Evolutionary conservation across 2,888 invertebrate genomes (phyloP), one percentile per base, ranked within the genome.

Genomic region (Bimastos eiseni): DNA sequence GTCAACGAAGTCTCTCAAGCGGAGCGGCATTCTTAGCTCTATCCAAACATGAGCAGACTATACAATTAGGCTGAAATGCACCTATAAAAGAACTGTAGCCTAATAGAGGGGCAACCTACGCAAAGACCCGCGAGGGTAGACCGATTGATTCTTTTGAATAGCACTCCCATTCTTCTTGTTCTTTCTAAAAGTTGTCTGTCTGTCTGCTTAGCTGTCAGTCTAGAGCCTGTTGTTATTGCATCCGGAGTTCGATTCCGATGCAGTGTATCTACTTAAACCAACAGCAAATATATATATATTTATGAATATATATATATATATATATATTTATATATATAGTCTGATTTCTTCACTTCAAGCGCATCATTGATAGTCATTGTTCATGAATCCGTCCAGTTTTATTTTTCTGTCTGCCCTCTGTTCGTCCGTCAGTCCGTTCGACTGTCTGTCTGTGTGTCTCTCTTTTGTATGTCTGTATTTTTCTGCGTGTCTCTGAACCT

Each of bases 391-490:
- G 70, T 70, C 70, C n/a, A n/a, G 5, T 5, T n/a, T n/a, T n/a
- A 4, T 70, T n/a, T 70, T 70, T 70, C 30, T 70, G 70, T 70
- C 70, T n/a, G 70, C 17, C 13, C n/a, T n/a, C 30, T 70, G 6
- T 70, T 13, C 8, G 70, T 70, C 70, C 70, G 30, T 84, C 37
- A 36, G 38, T 84, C 41, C 37, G 84, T 90, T 33, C 84, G 38
- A 37, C 30, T 90, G n/a, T 38, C 38, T 90, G 83, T 90, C 38
- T 90, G 83, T 83, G 24, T 90, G 38, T 90, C 38, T 90, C 30
- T 83, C 19, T 90, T 6, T n/a, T 90, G 37, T 90, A 21, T 90
- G n/a, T 37, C 38, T 90, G 38, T 84, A 36, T 37, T 38, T 90
- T 6, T 90, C 44, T 89, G 1, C 84, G 15, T 33, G 8, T 84